Base-by-base conservation (phyloP, 2,888 invertebrate genomes). In the Unio delphinus region DNA sequence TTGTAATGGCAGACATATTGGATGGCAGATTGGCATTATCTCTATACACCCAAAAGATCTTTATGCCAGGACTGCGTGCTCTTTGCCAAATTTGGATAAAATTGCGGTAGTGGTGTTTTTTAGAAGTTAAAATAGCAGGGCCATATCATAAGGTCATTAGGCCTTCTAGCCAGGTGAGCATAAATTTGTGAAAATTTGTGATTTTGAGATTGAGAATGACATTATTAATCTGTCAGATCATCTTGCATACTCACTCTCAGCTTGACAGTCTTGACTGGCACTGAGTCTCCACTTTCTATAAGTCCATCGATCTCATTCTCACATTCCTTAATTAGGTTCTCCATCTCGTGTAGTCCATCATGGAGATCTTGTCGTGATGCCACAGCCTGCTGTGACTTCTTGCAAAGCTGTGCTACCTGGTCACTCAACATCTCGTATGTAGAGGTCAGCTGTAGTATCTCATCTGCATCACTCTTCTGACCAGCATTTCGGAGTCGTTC, bases 371-470 rank as follows among this genome's bases (percentile, higher is more conserved):
- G 96, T 20, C 97, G 93, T 17, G 97, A 89, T 3, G 95, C 88
- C 20, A 97, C 88, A 0, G 96, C 91, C 81, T 95, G 95, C 79
- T 95, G 93, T 11, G 97, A 82, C 70, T 86, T 87, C 30, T 80
- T 76, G 26, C 91, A 89, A 93, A 94, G 1, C 74, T 95, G 95
- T 90, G 96, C 96, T 71, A 97, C 94, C 4, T 94, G 93, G 81
- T 94, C 93, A 83, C 96, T 95, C 67, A 97, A 91, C 83, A 96
- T 95, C 84, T 96, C 95, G 90, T 96, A 95, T 85, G 95, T 94
- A 0, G 93, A 92, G 0, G 95, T 88, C 55, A 97, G 93, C 64
- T 93, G 94, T 88, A 95, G 94, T 30, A 97, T 91, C 79, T 96
- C 95, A 0, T 94, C 94, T 61, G 91, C 87, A 94, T 95, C 34